Conservation (phyloP, 2,113 vertebrate species). For the Gadus chalcogrammus region DNA sequence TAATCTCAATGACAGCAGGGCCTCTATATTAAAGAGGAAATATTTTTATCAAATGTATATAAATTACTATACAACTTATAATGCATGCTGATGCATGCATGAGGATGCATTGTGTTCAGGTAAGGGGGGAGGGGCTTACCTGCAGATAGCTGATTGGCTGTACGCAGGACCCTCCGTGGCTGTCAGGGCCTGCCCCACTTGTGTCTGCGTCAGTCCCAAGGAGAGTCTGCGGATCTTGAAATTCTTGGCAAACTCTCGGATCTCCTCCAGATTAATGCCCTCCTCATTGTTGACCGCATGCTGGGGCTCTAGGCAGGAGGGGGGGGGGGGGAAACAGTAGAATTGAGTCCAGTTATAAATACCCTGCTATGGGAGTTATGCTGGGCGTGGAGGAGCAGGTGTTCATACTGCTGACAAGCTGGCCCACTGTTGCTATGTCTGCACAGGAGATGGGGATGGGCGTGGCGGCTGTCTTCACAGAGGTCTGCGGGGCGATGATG, state of each 20-base stretch:
- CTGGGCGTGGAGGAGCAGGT: conserved; percentile 20
- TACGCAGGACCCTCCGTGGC: conserved; percentile 94
- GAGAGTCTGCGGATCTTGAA: conserved; percentile 95
- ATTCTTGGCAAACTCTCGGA: conserved; percentile 96
- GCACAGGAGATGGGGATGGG: conserved; percentile 78
- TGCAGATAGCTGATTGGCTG: conserved; percentile 97
- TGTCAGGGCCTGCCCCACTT: conserved; percentile 94
- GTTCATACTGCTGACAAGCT: conserved; percentile 89
- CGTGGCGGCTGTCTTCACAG: conserved; percentile 66
- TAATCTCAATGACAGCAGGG: too few relatives aligned
- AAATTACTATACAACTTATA: too few relatives aligned
- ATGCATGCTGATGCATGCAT: too few relatives aligned
- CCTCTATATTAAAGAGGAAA: too few relatives aligned
- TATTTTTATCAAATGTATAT: too few relatives aligned
- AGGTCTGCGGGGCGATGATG: conserved; percentile 78
- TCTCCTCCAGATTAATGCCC: conserved; percentile 94
- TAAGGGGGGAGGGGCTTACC: conserved; percentile 63
- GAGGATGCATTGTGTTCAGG: too few relatives aligned
- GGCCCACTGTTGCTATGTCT: conserved; percentile 88
- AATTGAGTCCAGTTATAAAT: conserved; percentile 41
- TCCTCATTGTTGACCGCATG: conserved; percentile 78
- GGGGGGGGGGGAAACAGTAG: conserved; percentile 5
- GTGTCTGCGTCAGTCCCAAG: conserved; percentile 91
- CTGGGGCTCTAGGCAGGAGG: conserved; percentile 74
- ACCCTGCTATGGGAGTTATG: conserved; percentile 25